A percentile compares a stretch with the other conserved stretches of the same genome.
phyloP scores from a whole-genome alignment of 2,113 vertebrate species.

The Merops nubicus region DNA sequence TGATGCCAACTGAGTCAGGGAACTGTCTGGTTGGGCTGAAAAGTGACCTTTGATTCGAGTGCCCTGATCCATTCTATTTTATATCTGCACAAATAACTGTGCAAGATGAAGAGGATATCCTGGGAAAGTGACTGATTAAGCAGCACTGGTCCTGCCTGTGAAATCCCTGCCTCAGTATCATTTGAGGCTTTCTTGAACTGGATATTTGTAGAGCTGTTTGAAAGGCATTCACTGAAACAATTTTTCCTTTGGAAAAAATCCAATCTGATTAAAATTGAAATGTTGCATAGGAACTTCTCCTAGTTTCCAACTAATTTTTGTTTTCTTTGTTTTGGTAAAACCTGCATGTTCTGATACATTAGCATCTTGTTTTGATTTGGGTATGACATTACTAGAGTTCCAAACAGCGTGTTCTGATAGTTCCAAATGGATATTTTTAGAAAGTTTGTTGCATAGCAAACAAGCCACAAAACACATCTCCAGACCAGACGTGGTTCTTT shows the following conservation, averaged over 20 bases:
- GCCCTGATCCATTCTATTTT: not conserved
- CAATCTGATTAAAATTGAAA: not conserved
- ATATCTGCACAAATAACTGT: not conserved
- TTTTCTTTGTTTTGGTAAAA: not conserved
- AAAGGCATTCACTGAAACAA: not conserved
- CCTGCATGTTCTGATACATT: not conserved
- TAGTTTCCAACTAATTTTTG: not conserved
- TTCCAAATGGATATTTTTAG: not conserved
- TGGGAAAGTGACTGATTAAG: not conserved
- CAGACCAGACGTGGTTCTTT: not conserved
- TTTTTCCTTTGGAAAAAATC: not conserved
- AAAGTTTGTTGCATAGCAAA: not conserved
- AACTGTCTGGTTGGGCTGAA: not conserved
- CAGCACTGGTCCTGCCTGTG: not conserved
- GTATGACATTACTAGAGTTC: not conserved
- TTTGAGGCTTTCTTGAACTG: not conserved
- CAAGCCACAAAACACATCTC: not conserved
- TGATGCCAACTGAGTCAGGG: not conserved
- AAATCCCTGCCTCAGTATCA: not conserved
- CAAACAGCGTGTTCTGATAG: not conserved
- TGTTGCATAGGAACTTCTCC: not conserved
- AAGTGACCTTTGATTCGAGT: not conserved
- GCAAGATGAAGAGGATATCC: not conserved
- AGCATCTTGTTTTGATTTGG: slow-evolving; percentile 12
- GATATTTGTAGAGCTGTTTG: not conserved